Evolutionary conservation across 2,113 vertebrate genomes (phyloP), one percentile per base, ranked within the genome.

Genomic region (Rhinolophus sinicus): DNA sequence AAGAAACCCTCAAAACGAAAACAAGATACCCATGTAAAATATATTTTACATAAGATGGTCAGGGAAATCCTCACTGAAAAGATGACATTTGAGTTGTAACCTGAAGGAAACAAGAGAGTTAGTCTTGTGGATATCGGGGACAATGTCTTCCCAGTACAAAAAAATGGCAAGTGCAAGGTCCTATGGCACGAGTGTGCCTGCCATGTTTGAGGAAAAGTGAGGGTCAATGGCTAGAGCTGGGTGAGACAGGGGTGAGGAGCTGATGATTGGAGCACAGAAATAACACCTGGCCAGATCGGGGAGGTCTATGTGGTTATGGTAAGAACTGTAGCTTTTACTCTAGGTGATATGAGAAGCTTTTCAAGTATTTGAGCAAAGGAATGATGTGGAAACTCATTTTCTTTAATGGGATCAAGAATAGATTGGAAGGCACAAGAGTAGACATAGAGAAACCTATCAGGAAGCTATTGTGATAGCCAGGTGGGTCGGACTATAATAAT

Each of bases 71-170:
- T 92, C 19, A 50, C 8, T 54, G n/a, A 81, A 21, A 85, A 85
- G 15, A 38, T 85, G 24, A 70, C 21, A 54, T 67, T 70, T 83
- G 62, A 80, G 9, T 56, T 73, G 64, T 28, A 44, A 78, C 22
- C 78, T 69, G 30, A 93, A 84, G 24, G 28, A 92, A 77, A 18
- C 19, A 93, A 87, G 4, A 83, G 3, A 50, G 47, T 58, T 56
- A 92, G 16, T 33, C 18, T 40, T 78, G 5, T n/a, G 14, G 26
- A 0, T 76, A 82, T 47, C 18, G 77, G 50, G 19, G 24, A 28
- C 28, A 62, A 35, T 84, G 2, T 69, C 65, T 70, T 40, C 9
- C 16, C 3, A 15, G 65, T 9, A 44, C 18, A 81, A 3, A 65
- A 65, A 5, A 54, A 40, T 62, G 58, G 2, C 12, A 44, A 52